Conservation (phyloP, 2,113 vertebrate species). For the Cacatua alba region DNA sequence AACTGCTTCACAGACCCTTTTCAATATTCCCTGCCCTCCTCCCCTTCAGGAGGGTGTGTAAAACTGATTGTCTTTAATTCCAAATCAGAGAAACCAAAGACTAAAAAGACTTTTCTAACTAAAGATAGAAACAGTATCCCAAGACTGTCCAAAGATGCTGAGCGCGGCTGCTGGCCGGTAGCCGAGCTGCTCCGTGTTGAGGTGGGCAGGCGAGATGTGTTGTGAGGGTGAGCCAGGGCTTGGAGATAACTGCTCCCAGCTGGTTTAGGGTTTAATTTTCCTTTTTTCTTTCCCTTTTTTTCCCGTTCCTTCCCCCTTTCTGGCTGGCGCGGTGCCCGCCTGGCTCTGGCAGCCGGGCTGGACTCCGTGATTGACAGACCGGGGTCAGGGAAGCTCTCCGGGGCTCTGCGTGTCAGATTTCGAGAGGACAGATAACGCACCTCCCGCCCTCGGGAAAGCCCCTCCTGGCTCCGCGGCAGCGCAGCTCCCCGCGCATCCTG, state of each 20-base stretch:
- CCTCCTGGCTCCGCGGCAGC: neutral
- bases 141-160: constrained; percentile 13
- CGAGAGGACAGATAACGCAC: constrained; percentile 24
- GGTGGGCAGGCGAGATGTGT: neutral
- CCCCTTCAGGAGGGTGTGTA: neutral
- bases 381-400: constrained; percentile 53
- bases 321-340: constrained; percentile 28
- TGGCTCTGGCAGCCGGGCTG: constrained; percentile 2
- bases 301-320: neutral
- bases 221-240: constrained; percentile 26
- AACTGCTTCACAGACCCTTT: neutral
- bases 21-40: neutral
- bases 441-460: neutral
- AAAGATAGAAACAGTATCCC: neutral
- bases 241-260: constrained; percentile 63
- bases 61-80: constrained; percentile 18
- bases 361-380: constrained; percentile 56
- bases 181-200: neutral
- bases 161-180: neutral
- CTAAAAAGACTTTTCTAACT: neutral
- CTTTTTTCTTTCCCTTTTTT: neutral
- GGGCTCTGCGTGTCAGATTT: constrained; percentile 47
- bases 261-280: constrained; percentile 37
- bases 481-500: neutral
- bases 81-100: constrained; percentile 6